Evolutionary conservation across 1,140 invertebrate genomes (phyloP), one percentile per base, ranked within the genome.

Genomic region (Sinella curviseta): DNA sequence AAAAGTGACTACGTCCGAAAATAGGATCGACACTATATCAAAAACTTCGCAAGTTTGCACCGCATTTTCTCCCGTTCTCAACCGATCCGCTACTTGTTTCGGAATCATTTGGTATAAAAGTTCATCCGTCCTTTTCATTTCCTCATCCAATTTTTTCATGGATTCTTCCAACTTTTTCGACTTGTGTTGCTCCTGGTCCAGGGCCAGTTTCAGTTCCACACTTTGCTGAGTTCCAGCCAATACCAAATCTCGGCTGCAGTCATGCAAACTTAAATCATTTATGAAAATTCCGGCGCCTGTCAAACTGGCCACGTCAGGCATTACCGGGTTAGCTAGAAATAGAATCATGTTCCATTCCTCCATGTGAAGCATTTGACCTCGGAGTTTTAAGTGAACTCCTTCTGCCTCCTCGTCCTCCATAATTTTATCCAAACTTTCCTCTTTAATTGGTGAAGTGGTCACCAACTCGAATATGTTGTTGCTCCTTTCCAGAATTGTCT

Each of bases 51-150:
- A 98, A 31, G 97, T 98, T 83, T 96, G 94, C 57, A 98, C 95
- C 0, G 96, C 93, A 85, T 94, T 95, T 87, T 97, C 95, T 31
- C 97, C 97, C 76, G 93, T 93, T 79, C 97, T 88, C 26, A 99
- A 88, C 78, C 96, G 89, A 87, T 98, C 96, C 0, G 97, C 96
- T 0, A 98, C 96, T 86, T 95, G 94, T 87, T 97, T 98, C 4
- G 97, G 97, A 89, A 99, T 98, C 97, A 99, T 98, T 88, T 99
- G 97, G 87, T 99, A 99, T 0, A 99, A 87, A 0, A 99, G 88
- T 81, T 97, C 95, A 85, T 99, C 97, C 0, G 97, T 99, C 78
- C 95, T 89, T 84, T 93, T 93, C 95, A 98, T 98, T 86, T 99
- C 97, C 79, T 95, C 93, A 85, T 99, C 96, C 81, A 99, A 86